phyloP scores from a whole-genome alignment of 1,140 invertebrate species.

The Caerostris extrusa region DNA sequence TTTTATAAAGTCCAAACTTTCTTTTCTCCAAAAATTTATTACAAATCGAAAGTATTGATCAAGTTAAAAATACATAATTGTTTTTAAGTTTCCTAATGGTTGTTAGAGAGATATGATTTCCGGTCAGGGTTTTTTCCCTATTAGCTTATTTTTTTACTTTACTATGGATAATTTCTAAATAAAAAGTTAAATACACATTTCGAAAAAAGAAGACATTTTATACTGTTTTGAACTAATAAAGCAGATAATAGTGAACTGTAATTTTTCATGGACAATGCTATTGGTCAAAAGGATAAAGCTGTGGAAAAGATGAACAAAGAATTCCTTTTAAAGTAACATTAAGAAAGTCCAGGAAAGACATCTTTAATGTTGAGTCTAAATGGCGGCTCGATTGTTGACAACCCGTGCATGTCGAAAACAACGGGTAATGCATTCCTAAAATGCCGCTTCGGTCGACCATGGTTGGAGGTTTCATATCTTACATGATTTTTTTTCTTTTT shows the following conservation, averaged over 20 bases:
- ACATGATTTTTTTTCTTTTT: slow-evolving; percentile 8
- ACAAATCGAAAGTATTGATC: slow-evolving; percentile 75
- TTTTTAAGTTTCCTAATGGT: slow-evolving; percentile 58
- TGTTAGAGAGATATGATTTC: slow-evolving; percentile 67
- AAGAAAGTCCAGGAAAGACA: slow-evolving; percentile 52
- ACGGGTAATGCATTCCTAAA: not conserved
- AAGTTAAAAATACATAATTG: slow-evolving; percentile 71
- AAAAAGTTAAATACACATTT: slow-evolving; percentile 4
- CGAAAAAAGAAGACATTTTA: not conserved
- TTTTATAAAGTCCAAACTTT: not conserved
- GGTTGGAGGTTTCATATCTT: not conserved
- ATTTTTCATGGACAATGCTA: slow-evolving; percentile 20
- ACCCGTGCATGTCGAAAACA: slow-evolving; percentile 46
- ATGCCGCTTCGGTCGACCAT: too few species aligned
- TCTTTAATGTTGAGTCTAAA: slow-evolving; percentile 45
- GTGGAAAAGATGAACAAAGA: slow-evolving; percentile 28
- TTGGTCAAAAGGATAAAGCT: slow-evolving; percentile 46
- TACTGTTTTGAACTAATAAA: slow-evolving; percentile 59
- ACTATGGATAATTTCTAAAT: slow-evolving; percentile 57
- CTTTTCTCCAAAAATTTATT: slow-evolving; percentile 57
- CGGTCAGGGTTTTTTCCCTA: slow-evolving; percentile 19
- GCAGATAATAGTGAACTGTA: not conserved
- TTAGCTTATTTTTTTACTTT: slow-evolving; percentile 14
- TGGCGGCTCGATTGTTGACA: not conserved
- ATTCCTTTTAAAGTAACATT: slow-evolving; percentile 46